These are phyloP conservation scores for Mythimna lalbum DNA, from an alignment of 2,888 invertebrate genomes.

Conservation along the genomic window DNA sequence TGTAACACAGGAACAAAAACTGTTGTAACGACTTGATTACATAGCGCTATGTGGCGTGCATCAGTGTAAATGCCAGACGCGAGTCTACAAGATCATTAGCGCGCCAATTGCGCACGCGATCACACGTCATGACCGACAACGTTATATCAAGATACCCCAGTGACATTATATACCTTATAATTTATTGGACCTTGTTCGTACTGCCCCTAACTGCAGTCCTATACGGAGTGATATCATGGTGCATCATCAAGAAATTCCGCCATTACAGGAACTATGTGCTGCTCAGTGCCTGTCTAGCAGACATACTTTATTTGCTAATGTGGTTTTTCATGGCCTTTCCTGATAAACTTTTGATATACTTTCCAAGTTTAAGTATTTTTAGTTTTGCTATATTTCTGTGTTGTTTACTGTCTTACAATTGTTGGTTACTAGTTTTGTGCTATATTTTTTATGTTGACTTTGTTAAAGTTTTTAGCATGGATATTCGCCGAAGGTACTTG, in stretches of 20 bases:
- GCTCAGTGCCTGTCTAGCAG: not conserved
- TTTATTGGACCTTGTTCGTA: constrained; percentile 2
- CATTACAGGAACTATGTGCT: constrained; percentile 14
- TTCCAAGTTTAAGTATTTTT: not conserved
- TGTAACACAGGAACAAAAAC: not conserved
- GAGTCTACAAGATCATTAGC: not conserved
- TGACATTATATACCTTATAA: not conserved
- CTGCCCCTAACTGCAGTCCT: not conserved
- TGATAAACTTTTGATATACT: not conserved
- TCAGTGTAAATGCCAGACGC: not conserved
- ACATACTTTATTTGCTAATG: constrained; percentile 7
- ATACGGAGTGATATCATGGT: constrained; percentile 13
- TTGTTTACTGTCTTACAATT: not conserved
- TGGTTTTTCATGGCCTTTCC: constrained; percentile 8
- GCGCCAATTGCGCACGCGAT: not conserved
- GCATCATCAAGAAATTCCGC: constrained; percentile 10
- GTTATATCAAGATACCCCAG: not conserved
- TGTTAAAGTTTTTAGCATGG: constrained; percentile 6
- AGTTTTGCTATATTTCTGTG: not conserved
- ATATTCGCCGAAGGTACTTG: not conserved
- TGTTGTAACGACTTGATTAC: not conserved
- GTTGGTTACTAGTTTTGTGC: constrained; percentile 17
- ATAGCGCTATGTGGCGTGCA: not conserved
- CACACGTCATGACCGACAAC: not conserved
- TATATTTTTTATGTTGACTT: constrained; percentile 19